phyloP scores from a whole-genome alignment of 2,113 vertebrate species.

The Ammodramus savannarum region DNA sequence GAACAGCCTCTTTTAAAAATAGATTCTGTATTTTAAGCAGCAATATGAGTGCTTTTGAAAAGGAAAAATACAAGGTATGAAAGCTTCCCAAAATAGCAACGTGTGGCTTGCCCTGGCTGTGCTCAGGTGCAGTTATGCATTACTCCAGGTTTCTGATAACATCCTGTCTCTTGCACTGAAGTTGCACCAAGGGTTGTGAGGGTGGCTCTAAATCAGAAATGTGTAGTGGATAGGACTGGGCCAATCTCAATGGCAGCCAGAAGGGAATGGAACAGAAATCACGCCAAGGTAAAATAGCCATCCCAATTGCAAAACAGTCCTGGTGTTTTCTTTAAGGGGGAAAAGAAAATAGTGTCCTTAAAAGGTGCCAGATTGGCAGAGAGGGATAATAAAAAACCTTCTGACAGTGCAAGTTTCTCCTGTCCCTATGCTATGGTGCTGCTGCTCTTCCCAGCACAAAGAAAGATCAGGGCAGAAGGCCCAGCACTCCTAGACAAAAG shows the following conservation, averaged over 20 bases:
- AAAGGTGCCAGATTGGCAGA: constrained; percentile 14
- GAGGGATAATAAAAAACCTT: not conserved
- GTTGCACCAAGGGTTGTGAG: not conserved
- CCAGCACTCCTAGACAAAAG: fast-evolving
- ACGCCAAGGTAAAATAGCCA: constrained; percentile 3
- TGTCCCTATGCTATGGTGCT: not conserved
- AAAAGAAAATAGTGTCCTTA: constrained; percentile 28
- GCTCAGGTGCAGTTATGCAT: constrained; percentile 27
- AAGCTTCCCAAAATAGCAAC: constrained; percentile 28
- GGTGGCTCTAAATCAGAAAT: constrained; percentile 29
- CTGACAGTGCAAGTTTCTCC: constrained; percentile 18
- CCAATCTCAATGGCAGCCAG: not conserved
- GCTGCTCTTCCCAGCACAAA: not conserved
- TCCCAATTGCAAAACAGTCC: constrained; percentile 20
- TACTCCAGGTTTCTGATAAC: constrained; percentile 35
- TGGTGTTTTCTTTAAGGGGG: constrained; percentile 40
- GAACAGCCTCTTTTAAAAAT: not conserved
- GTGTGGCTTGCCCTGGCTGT: not conserved
- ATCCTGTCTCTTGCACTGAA: constrained; percentile 12
- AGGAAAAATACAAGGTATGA: constrained; percentile 39
- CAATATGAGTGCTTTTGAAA: constrained; percentile 3
- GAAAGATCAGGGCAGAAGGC: not conserved
- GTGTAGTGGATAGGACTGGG: not conserved
- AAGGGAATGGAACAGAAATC: constrained; percentile 40
- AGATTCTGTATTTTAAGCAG: constrained; percentile 37